Percentiles rank a stretch among this genome's conserved stretches.
These are phyloP conservation scores for Chrysogorgia sp. DNA, from an alignment of 92 coral and sea anemone genomes.

Conservation along the genomic window DNA sequence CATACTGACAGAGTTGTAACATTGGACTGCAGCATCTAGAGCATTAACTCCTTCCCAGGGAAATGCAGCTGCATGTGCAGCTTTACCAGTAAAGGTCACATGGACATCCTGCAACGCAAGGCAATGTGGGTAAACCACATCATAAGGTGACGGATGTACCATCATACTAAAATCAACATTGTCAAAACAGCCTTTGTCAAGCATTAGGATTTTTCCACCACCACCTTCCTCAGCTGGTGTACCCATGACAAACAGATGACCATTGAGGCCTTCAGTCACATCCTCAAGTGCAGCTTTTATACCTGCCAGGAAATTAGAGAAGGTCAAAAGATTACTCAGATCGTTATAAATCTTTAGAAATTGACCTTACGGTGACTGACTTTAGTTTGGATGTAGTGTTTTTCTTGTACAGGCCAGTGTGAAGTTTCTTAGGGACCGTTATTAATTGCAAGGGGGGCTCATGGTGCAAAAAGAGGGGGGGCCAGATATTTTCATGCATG, in stretches of 20 bases:
- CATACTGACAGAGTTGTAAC: slow-evolving; percentile 73
- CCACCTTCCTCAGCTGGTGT: slow-evolving; percentile 93
- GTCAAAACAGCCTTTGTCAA: slow-evolving; percentile 76
- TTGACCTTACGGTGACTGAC: neutral
- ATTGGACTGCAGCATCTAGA: slow-evolving; percentile 86
- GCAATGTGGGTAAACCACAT: slow-evolving; percentile 49
- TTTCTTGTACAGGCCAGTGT: too few species aligned
- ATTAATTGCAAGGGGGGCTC: too few species aligned
- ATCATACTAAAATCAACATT: slow-evolving; percentile 85
- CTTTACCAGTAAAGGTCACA: slow-evolving; percentile 72
- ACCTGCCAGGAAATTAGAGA: slow-evolving; percentile 47
- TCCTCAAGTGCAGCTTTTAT: slow-evolving; percentile 79
- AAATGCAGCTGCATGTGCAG: slow-evolving; percentile 90
- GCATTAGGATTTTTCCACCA: slow-evolving; percentile 79
- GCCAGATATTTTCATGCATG: too few species aligned
- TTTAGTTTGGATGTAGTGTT: neutral
- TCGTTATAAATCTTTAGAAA: neutral
- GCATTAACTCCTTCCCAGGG: slow-evolving; percentile 98
- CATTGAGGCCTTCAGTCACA: slow-evolving; percentile 52
- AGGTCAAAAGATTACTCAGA: neutral
- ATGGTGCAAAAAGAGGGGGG: too few species aligned
- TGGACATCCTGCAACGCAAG: slow-evolving; percentile 53
- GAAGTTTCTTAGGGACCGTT: too few species aligned
- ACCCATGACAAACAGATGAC: slow-evolving; percentile 75
- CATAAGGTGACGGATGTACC: slow-evolving; percentile 79